Conservation (phyloP, 1,140 invertebrate genomes). For the Lethrus apterus region DNA sequence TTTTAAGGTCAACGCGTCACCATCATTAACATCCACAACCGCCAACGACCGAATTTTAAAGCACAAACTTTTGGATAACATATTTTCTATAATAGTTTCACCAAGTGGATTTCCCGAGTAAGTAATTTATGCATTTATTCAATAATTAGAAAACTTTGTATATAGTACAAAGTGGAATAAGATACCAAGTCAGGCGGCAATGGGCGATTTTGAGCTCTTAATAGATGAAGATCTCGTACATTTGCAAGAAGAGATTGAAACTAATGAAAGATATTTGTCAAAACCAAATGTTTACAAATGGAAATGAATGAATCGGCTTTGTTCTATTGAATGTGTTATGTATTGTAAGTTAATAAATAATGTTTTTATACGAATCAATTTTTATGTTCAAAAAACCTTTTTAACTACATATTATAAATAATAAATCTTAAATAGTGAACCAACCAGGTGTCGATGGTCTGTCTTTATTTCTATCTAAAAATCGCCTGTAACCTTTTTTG, state of each 20-base stretch:
- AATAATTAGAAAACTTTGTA: conserved; percentile 1
- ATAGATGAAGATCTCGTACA: conserved; percentile 70
- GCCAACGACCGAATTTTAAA: conserved; percentile 94
- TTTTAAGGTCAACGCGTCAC: conserved; percentile 85
- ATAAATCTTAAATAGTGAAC: conserved; percentile 48
- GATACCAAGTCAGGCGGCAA: conserved; percentile 64
- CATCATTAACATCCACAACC: conserved; percentile 89
- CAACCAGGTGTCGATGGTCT: conserved; percentile 51
- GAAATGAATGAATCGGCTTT: no score
- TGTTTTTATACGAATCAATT: no score
- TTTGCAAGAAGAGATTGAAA: conserved; percentile 22
- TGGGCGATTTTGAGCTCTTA: conserved; percentile 85
- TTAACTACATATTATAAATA: conserved; percentile 8
- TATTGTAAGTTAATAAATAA: no score
- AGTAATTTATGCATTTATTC: no score
- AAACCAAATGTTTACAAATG: conserved; percentile 8
- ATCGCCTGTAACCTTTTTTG: conserved; percentile 43
- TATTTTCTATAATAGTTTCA: conserved; percentile 84
- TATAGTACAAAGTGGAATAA: conserved; percentile 84
- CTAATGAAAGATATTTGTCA: background rate
- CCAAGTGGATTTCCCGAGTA: conserved; percentile 85
- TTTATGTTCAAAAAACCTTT: no score
- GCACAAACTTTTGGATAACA: conserved; percentile 92
- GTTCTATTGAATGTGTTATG: no score
- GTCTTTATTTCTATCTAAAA: conserved; percentile 44